A percentile compares a stretch with the other conserved stretches of the same genome.
Conservation (phyloP, 2,113 vertebrate species). For the Catagonus wagneri region DNA sequence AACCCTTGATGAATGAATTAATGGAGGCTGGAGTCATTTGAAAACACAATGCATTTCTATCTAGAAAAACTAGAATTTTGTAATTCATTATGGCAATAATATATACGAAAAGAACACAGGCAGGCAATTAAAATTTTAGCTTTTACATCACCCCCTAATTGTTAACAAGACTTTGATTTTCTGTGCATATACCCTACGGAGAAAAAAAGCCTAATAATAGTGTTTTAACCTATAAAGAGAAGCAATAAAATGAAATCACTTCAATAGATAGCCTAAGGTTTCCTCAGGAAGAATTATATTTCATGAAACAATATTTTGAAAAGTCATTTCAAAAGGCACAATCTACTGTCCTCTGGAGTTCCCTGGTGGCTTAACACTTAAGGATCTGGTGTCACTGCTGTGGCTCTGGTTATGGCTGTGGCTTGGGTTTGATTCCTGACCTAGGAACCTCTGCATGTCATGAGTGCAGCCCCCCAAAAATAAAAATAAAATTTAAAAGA, state of each 20-base stretch:
- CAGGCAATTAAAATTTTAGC: background rate
- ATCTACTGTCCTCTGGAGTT: background rate
- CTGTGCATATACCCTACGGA: background rate
- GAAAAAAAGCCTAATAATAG: background rate
- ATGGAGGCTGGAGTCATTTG: background rate
- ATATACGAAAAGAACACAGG: background rate
- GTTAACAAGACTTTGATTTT: background rate
- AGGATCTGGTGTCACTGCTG: too few relatives aligned
- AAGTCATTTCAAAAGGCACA: background rate
- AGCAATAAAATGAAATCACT: background rate
- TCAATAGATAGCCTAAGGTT: background rate
- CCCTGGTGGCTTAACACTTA: too few relatives aligned
- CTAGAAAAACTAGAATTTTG: background rate
- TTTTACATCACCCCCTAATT: background rate
- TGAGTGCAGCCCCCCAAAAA: too few relatives aligned
- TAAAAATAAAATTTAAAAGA: too few relatives aligned
- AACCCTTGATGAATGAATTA: background rate
- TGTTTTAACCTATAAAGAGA: background rate
- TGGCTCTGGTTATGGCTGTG: too few relatives aligned
- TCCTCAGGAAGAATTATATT: background rate
- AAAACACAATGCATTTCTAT: background rate
- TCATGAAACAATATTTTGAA: background rate
- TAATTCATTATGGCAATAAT: background rate
- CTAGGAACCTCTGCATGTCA: too few relatives aligned
- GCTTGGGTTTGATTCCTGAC: too few relatives aligned